Evolutionary conservation across 2,888 invertebrate genomes (phyloP).

Genomic region (Trissolcus japonicus): DNA sequence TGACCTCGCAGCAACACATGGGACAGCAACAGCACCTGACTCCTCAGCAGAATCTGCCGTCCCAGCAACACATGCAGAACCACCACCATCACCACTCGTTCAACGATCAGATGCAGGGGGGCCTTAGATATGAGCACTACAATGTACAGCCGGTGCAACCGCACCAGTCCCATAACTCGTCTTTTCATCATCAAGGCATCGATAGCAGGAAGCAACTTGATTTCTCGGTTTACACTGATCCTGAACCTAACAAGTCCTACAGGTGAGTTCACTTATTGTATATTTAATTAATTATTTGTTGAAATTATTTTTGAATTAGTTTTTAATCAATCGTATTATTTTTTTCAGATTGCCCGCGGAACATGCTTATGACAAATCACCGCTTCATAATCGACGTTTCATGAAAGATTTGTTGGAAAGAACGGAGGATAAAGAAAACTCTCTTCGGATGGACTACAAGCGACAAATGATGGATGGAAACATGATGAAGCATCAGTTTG

Average conservation of each 20-base stretch:
- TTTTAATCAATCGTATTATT: too few species aligned
- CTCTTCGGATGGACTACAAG: constrained; percentile 69
- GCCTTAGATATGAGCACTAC: constrained; percentile 56
- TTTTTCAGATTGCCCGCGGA: constrained; percentile 68
- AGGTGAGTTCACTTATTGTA: constrained; percentile 23
- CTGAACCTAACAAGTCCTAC: constrained; percentile 56
- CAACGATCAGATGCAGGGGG: constrained; percentile 37
- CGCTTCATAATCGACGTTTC: constrained; percentile 72
- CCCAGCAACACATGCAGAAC: constrained; percentile 78
- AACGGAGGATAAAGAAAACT: constrained; percentile 73
- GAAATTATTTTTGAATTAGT: too few species aligned
- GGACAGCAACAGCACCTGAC: constrained; percentile 14
- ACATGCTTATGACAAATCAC: constrained; percentile 72
- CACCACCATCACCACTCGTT: constrained; percentile 77
- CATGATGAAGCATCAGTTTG: constrained; percentile 62
- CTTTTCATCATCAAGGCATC: constrained; percentile 60
- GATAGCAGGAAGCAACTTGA: constrained; percentile 62
- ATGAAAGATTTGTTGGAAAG: constrained; percentile 71
- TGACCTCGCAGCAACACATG: constrained; percentile 18
- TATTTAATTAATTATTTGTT: too few species aligned
- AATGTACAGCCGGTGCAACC: constrained; percentile 51
- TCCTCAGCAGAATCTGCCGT: constrained; percentile 14
- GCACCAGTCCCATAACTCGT: constrained; percentile 60
- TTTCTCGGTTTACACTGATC: constrained; percentile 65
- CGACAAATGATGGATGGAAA: constrained; percentile 63